Conservation (phyloP, 2,113 vertebrate genomes). For the Triplophysa dalaica region DNA sequence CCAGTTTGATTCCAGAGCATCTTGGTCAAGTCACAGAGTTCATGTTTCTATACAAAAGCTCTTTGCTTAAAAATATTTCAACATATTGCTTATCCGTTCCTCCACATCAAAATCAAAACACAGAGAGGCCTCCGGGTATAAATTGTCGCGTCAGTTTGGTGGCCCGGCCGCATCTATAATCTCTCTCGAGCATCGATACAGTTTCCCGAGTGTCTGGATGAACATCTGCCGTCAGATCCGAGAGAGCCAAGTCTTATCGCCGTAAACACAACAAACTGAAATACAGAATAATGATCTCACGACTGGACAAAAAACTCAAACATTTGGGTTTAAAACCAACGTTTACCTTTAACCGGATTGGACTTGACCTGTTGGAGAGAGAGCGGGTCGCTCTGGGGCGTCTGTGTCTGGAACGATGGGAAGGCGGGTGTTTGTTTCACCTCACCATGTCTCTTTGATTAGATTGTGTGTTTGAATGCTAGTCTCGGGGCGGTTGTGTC, state of each 20-base stretch:
- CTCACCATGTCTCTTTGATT: slow-evolving; percentile 36
- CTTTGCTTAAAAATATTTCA: background rate
- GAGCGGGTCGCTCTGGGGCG: slow-evolving; percentile 54
- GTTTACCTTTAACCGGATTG: slow-evolving; percentile 55
- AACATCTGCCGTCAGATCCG: slow-evolving; percentile 12
- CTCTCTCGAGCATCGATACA: slow-evolving; percentile 22
- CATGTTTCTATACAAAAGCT: background rate
- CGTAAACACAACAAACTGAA: slow-evolving; percentile 12
- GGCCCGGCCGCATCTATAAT: slow-evolving; percentile 9
- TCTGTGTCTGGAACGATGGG: slow-evolving; percentile 57
- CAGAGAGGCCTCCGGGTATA: background rate
- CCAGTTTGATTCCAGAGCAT: too few species aligned
- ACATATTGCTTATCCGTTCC: slow-evolving; percentile 8
- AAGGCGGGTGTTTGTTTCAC: slow-evolving; percentile 34
- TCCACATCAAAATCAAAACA: slow-evolving; percentile 17
- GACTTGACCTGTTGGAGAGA: slow-evolving; percentile 36
- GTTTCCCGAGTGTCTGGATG: slow-evolving; percentile 18
- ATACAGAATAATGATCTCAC: slow-evolving; percentile 36
- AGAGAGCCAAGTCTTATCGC: slow-evolving; percentile 37
- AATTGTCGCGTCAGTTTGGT: slow-evolving; percentile 12
- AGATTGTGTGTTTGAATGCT: slow-evolving; percentile 18
- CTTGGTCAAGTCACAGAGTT: background rate
- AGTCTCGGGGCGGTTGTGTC: slow-evolving; percentile 61
- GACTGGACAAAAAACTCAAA: background rate
- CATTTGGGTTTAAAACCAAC: slow-evolving; percentile 53